Evolutionary conservation across 2,797 vertebrate genomes (phyloP).

Genomic region (Eulemur albifrons): DNA sequence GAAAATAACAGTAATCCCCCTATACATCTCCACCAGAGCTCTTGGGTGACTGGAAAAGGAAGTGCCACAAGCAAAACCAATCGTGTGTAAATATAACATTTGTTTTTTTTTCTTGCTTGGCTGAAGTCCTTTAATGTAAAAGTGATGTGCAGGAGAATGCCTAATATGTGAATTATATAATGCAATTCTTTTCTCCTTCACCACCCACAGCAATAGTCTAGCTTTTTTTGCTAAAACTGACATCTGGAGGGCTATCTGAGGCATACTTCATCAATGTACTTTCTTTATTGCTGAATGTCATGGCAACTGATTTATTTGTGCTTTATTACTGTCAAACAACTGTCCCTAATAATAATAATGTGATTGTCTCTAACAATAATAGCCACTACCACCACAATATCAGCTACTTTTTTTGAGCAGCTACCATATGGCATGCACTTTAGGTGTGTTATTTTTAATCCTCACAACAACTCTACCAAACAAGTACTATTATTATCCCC

Average conservation of each 20-base stretch:
- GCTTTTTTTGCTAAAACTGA: slow-evolving; percentile 41
- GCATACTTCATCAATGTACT: neutral
- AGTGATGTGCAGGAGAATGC: neutral
- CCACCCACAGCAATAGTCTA: neutral
- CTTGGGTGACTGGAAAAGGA: neutral
- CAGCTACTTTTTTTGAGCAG: neutral
- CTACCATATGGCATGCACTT: neutral
- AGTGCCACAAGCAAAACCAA: neutral
- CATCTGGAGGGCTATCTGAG: neutral
- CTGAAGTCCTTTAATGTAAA: slow-evolving; percentile 16
- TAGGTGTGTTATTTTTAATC: neutral
- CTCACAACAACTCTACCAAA: neutral
- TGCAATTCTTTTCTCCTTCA: neutral
- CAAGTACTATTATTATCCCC: neutral
- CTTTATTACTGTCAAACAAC: neutral
- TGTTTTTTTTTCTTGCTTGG: neutral
- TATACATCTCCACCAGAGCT: neutral
- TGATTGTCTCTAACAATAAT: neutral
- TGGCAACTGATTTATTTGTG: slow-evolving; percentile 9
- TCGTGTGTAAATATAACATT: neutral
- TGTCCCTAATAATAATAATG: neutral
- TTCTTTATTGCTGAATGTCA: slow-evolving; percentile 2
- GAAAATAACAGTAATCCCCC: neutral
- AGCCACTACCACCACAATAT: neutral
- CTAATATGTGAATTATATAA: slow-evolving; percentile 4